Percentiles rank a stretch among this genome's conserved stretches.
Evolutionary conservation across 2,113 vertebrate species (phyloP).

Genomic region (Ctenodactylus gundi): DNA sequence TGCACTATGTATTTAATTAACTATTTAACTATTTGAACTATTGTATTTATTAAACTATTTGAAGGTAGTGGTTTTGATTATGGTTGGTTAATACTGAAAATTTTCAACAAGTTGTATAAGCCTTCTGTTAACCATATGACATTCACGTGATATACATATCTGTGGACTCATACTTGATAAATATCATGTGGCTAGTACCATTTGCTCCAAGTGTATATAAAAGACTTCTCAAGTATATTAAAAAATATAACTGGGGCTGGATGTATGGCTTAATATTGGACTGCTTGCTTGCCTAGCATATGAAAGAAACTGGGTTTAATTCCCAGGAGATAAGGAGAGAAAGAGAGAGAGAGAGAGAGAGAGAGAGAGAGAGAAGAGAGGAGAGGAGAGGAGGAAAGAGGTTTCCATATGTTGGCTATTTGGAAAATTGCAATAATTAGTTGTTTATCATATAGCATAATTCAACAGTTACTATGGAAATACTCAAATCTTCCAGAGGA

Average conservation of each 20-base stretch:
- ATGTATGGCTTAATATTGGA: not conserved
- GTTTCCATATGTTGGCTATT: not conserved
- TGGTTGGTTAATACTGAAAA: constrained; percentile 3
- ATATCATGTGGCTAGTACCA: not conserved
- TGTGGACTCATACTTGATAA: not conserved
- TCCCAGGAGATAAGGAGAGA: too few species aligned
- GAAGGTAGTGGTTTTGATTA: not conserved
- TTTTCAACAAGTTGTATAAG: not conserved
- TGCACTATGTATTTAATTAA: not conserved
- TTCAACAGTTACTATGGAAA: not conserved
- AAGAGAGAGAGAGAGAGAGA: too few species aligned
- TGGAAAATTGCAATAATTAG: not conserved
- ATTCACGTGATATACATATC: not conserved
- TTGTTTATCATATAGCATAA: not conserved
- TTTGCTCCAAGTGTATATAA: not conserved
- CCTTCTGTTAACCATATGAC: not conserved
- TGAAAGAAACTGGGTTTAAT: not conserved
- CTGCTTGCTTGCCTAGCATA: not conserved
- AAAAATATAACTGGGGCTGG: not conserved
- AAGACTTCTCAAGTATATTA: too few species aligned
- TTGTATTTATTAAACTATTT: too few species aligned
- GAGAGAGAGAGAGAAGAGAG: too few species aligned
- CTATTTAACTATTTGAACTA: not conserved
- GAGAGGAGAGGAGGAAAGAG: too few species aligned
- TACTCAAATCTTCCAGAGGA: not conserved